These are phyloP conservation scores for Melanostigma gelatinosum DNA, from an alignment of 2,113 vertebrate species.

Conservation along the genomic window DNA sequence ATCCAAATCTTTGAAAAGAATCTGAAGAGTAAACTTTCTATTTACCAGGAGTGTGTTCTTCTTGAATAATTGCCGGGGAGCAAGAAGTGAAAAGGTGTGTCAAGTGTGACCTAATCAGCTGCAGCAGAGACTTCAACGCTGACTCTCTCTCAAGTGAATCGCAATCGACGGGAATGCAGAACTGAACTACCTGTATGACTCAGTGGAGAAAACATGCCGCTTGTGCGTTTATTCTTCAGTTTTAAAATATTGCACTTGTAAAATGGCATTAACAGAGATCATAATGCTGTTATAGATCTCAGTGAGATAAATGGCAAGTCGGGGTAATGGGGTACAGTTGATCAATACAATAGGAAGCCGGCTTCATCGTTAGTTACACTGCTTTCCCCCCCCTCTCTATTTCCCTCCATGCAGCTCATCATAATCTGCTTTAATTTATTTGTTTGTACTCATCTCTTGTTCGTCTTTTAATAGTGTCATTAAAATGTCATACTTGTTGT, in stretches of 20 bases:
- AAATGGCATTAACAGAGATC: constrained; percentile 27
- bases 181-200: constrained; percentile 46
- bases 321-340: constrained; percentile 34
- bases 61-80: constrained; percentile 43
- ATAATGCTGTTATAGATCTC: constrained; percentile 36
- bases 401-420: constrained; percentile 24
- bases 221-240: constrained; percentile 21
- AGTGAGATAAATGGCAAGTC: constrained; percentile 44
- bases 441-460: constrained; percentile 49
- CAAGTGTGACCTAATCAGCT: constrained; percentile 68
- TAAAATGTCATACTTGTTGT: constrained; percentile 68
- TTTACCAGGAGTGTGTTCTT: constrained; percentile 46
- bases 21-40: constrained; percentile 48
- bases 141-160: constrained; percentile 46
- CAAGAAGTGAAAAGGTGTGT: constrained; percentile 53
- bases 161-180: constrained; percentile 29
- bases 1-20: constrained; percentile 24
- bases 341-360: constrained; percentile 55
- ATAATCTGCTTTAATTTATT: constrained; percentile 52
- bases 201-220: constrained; percentile 3
- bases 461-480: constrained; percentile 66
- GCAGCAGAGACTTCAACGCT: constrained; percentile 42
- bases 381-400: neutral
- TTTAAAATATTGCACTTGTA: constrained; percentile 26
- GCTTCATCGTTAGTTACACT: constrained; percentile 38